phyloP scores from a whole-genome alignment of 2,888 invertebrate genomes.

The Athrips mouffetella region DNA sequence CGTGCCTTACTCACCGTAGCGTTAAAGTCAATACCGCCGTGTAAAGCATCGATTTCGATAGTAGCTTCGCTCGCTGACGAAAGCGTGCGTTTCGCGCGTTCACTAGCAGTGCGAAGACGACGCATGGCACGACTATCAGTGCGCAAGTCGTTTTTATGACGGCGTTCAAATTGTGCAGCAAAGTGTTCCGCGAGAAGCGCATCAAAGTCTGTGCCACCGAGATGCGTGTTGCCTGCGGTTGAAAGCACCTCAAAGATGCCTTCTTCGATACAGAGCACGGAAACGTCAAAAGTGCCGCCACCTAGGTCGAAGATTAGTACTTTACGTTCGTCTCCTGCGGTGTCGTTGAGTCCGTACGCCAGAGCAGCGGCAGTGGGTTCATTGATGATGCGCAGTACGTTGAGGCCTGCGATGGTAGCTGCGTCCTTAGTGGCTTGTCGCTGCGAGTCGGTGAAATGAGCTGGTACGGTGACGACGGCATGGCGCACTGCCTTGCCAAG shows the following conservation, averaged over 20 bases:
- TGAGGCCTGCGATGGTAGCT: no score
- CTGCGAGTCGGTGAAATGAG: slow-evolving; percentile 83
- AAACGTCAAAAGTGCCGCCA: no score
- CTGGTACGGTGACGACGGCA: slow-evolving; percentile 86
- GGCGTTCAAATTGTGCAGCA: no score
- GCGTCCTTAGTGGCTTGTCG: slow-evolving; percentile 86
- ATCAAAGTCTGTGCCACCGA: no score
- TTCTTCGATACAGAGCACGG: no score
- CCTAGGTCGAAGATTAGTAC: slow-evolving; percentile 78
- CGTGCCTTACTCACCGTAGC: slow-evolving; percentile 82
- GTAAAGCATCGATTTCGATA: slow-evolving; percentile 82
- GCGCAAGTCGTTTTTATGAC: no score
- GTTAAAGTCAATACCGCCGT: slow-evolving; percentile 82
- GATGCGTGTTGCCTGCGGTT: no score
- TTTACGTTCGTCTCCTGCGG: slow-evolving; percentile 75
- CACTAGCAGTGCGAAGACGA: slow-evolving; percentile 82
- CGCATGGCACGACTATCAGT: slow-evolving; percentile 66
- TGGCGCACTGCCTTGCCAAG: slow-evolving; percentile 79
- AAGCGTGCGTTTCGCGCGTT: slow-evolving; percentile 82
- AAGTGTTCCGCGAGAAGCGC: no score
- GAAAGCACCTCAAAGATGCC: no score
- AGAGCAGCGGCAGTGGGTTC: slow-evolving; percentile 85
- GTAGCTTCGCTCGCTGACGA: slow-evolving; percentile 84
- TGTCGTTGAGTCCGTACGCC: slow-evolving; percentile 81
- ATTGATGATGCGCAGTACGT: slow-evolving; percentile 86